Percentiles rank a stretch among this genome's conserved stretches.
These are phyloP conservation scores for Mactra quadrangularis DNA, from an alignment of 1,140 invertebrate species.

Conservation along the genomic window DNA sequence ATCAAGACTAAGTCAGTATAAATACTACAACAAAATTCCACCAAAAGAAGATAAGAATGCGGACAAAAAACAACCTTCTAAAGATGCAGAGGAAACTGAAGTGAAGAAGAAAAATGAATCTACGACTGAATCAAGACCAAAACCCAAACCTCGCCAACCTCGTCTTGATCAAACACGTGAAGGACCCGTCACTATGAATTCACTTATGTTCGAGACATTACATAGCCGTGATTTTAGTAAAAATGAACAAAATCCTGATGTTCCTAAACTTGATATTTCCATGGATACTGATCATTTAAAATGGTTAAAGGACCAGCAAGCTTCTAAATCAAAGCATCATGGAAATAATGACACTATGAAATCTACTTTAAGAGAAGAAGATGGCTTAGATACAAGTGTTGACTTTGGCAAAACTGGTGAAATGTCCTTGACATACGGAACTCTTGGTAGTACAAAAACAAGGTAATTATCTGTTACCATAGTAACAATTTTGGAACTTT, in stretches of 20 bases:
- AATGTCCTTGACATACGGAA: conserved; percentile 64
- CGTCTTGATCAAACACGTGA: conserved; percentile 57
- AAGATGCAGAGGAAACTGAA: conserved; percentile 21
- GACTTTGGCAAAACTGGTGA: conserved; percentile 67
- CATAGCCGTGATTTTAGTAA: conserved; percentile 77
- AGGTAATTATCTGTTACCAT: conserved; percentile 52
- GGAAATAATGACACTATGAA: conserved; percentile 65
- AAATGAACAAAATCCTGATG: conserved; percentile 45
- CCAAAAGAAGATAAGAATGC: conserved; percentile 16
- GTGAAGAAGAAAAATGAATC: conserved; percentile 18
- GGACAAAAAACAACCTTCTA: neutral
- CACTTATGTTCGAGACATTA: conserved; percentile 79
- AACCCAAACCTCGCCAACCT: conserved; percentile 56
- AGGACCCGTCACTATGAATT: conserved; percentile 70
- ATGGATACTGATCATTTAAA: conserved; percentile 81
- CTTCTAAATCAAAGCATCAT: conserved; percentile 71
- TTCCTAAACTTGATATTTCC: conserved; percentile 81
- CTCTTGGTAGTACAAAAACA: conserved; percentile 67
- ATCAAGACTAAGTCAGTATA: conserved; percentile 77
- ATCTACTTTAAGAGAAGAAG: conserved; percentile 64
- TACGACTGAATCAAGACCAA: conserved; percentile 30
- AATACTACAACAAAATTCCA: conserved; percentile 81
- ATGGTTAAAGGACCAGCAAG: conserved; percentile 80
- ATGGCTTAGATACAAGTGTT: conserved; percentile 46
- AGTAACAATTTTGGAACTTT: no score